phyloP scores from a whole-genome alignment of 2,113 vertebrate species.

The Candoia aspera region DNA sequence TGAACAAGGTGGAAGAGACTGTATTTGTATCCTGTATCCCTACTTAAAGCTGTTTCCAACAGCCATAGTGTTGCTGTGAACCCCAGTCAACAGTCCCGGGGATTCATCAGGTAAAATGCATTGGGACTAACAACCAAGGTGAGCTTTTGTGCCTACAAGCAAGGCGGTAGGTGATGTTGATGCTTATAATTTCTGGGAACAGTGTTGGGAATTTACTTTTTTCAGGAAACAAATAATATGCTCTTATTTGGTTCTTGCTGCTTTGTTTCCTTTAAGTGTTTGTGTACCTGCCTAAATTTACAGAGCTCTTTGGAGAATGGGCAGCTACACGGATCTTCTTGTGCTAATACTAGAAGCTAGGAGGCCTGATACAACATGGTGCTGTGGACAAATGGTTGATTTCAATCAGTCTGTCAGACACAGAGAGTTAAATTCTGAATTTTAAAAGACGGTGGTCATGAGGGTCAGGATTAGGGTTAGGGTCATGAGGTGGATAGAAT shows the following conservation, averaged over 20 bases:
- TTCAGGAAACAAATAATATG: constrained; percentile 1
- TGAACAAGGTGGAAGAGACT: constrained; percentile 9
- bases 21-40: constrained; percentile 17
- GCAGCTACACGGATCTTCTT: not conserved
- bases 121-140: constrained; percentile 15
- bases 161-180: not conserved
- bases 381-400: not conserved
- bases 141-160: not conserved
- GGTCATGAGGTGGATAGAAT: not conserved
- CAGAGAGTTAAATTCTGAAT: not conserved
- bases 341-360: not conserved
- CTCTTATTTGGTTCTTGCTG: not conserved
- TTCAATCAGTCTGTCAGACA: not conserved
- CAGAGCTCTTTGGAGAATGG: not conserved
- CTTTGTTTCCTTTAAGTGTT: constrained; percentile 15
- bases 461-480: not conserved
- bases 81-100: constrained; percentile 19
- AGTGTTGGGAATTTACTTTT: constrained; percentile 25
- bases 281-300: not conserved
- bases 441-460: not conserved
- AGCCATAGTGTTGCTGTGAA: not conserved
- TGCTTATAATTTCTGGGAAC: constrained; percentile 11
- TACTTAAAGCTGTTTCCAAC: constrained; percentile 1
- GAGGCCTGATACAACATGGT: not conserved
- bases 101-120: constrained; percentile 14